Evolutionary conservation across 1,140 invertebrate genomes (phyloP).

Genomic region (Drosophila littoralis): DNA sequence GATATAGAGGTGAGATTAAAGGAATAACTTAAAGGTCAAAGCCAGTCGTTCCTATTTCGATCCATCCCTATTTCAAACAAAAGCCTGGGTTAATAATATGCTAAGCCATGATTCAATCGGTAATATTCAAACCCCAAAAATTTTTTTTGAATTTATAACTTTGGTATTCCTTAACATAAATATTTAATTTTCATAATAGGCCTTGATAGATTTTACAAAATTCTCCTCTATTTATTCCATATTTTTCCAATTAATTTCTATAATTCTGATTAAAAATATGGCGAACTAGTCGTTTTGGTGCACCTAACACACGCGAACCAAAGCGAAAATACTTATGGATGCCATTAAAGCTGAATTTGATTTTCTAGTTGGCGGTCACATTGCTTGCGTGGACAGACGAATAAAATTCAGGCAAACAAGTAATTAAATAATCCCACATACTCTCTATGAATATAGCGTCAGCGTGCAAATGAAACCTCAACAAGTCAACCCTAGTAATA

Average conservation of each 20-base stretch:
- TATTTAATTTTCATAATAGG: too few relatives aligned
- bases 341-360: constrained; percentile 62
- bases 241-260: constrained; percentile 28
- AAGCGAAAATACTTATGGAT: constrained; percentile 63
- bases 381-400: constrained; percentile 60
- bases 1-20: too few relatives aligned
- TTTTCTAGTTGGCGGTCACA: constrained; percentile 53
- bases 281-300: constrained; percentile 17
- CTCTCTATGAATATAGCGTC: constrained; percentile 32
- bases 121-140: too few relatives aligned
- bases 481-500: constrained; percentile 64
- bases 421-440: constrained; percentile 63
- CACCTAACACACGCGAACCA: constrained; percentile 52
- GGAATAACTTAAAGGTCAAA: too few relatives aligned
- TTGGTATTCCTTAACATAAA: too few relatives aligned
- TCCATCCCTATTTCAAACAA: too few relatives aligned
- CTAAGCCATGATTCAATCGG: too few relatives aligned
- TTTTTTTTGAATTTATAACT: too few relatives aligned
- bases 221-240: too few relatives aligned
- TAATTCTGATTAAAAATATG: constrained; percentile 27
- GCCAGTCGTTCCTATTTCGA: too few relatives aligned
- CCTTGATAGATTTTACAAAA: too few relatives aligned
- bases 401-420: constrained; percentile 63
- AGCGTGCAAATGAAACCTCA: constrained; percentile 80
- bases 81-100: too few relatives aligned